These are phyloP conservation scores for Cossypha heuglini DNA, from an alignment of 2,797 vertebrate species.

Conservation along the genomic window DNA sequence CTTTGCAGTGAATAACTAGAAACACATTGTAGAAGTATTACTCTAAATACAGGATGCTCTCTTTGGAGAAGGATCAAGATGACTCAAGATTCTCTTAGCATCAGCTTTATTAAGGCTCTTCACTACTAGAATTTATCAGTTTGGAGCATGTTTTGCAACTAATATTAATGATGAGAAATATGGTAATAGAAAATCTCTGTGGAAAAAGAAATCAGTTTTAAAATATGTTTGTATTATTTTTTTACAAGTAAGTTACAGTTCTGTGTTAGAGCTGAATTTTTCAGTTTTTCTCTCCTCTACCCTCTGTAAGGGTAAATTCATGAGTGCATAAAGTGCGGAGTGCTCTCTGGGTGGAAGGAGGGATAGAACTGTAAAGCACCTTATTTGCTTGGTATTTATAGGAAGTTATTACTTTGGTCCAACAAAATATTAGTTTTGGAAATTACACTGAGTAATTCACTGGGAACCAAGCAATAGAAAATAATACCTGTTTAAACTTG, in stretches of 20 bases:
- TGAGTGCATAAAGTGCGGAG: background rate
- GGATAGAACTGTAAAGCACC: too few relatives aligned
- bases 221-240: background rate
- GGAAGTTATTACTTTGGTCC: background rate
- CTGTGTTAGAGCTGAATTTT: background rate
- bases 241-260: background rate
- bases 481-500: background rate
- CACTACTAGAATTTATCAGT: background rate
- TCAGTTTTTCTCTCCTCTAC: background rate
- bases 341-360: background rate
- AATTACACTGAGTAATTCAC: background rate
- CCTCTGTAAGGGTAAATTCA: background rate
- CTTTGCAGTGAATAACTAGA: background rate
- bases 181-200: background rate
- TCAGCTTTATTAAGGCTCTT: background rate
- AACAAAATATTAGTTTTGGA: background rate
- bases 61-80: background rate
- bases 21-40: background rate
- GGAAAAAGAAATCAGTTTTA: background rate
- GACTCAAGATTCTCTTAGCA: background rate
- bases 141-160: background rate
- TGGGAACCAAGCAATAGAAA: background rate
- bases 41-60: background rate
- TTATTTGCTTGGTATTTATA: background rate
- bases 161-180: background rate